Evolutionary conservation across 2,797 vertebrate species (phyloP).

Genomic region (Macropus fuliginosus): DNA sequence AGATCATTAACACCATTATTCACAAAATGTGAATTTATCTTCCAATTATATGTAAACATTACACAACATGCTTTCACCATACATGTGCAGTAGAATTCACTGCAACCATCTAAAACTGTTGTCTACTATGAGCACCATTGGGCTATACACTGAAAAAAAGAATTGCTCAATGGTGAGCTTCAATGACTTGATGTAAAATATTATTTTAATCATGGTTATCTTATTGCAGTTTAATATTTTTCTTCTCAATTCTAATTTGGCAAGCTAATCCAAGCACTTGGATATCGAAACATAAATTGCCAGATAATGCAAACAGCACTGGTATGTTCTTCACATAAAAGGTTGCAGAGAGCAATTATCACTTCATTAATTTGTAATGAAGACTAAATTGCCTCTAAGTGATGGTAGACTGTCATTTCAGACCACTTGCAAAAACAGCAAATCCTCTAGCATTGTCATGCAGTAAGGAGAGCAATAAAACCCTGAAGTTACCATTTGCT

Average conservation of each 20-base stretch:
- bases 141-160: conserved; percentile 36
- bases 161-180: conserved; percentile 42
- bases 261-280: conserved; percentile 38
- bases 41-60: background rate
- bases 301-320: conserved; percentile 60
- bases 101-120: conserved; percentile 9
- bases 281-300: conserved; percentile 40
- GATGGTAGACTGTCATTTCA: conserved; percentile 50
- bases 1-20: background rate
- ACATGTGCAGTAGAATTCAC: background rate
- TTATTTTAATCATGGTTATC: conserved; percentile 62
- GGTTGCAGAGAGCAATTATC: conserved; percentile 63
- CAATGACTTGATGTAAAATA: conserved; percentile 65
- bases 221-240: conserved; percentile 36
- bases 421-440: conserved; percentile 35
- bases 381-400: conserved; percentile 72
- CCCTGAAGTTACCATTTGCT: conserved; percentile 28
- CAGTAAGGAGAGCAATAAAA: conserved; percentile 23
- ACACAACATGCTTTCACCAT: background rate
- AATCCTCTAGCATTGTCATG: background rate
- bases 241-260: conserved; percentile 50
- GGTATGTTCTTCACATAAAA: conserved; percentile 57
- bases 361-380: conserved; percentile 76
- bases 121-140: conserved; percentile 5
- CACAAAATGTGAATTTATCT: conserved; percentile 19